Conservation (phyloP, 2,113 vertebrate species). For the Murina feae region DNA sequence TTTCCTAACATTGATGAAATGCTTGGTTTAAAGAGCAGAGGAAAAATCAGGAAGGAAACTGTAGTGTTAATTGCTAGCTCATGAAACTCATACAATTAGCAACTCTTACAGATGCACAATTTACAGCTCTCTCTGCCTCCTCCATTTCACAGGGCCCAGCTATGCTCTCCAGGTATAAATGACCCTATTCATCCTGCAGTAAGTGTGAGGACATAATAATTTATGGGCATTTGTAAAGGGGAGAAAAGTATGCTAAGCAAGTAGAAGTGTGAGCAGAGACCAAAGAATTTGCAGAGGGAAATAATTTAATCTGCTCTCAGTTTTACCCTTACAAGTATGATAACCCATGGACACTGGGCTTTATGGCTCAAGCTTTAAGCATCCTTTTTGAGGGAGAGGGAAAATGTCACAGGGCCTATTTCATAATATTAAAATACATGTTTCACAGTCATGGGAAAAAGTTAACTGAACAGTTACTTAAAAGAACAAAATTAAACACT, state of each 20-base stretch:
- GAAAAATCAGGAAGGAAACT: not conserved
- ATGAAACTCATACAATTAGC: not conserved
- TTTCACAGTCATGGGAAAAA: not conserved
- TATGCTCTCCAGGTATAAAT: not conserved
- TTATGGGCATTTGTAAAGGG: not conserved
- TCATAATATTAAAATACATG: not conserved
- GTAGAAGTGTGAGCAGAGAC: not conserved
- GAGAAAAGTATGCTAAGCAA: not conserved
- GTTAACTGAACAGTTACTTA: not conserved
- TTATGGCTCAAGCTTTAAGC: conserved; percentile 21
- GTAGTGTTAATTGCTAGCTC: not conserved
- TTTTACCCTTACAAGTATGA: conserved; percentile 43
- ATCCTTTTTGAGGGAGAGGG: conserved; percentile 2
- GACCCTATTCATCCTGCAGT: conserved; percentile 15
- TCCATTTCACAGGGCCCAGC: not conserved
- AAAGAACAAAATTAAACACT: not conserved
- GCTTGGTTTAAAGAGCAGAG: conserved; percentile 12
- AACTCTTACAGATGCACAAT: not conserved
- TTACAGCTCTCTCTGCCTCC: not conserved
- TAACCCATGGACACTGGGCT: not conserved
- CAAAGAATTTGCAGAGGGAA: conserved; percentile 53
- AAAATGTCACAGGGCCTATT: not conserved
- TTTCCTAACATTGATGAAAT: not conserved
- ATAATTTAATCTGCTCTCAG: not conserved
- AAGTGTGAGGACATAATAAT: conserved; percentile 11